phyloP scores from a whole-genome alignment of 1,140 invertebrate genomes.

The Panagrolaimus sp. region DNA sequence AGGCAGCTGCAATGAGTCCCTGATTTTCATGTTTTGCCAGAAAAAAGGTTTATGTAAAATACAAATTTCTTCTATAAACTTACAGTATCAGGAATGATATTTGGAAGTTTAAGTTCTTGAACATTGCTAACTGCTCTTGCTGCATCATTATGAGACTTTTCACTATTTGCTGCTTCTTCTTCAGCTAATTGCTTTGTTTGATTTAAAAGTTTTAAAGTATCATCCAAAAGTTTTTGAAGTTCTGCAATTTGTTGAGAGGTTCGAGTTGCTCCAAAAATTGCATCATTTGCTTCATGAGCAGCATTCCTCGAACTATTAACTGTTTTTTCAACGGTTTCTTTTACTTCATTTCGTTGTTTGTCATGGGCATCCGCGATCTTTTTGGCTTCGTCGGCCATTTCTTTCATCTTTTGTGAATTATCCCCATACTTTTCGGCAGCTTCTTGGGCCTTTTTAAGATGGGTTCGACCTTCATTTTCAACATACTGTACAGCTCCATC shows the following conservation, averaged over 20 bases:
- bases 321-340: slow-evolving; percentile 43
- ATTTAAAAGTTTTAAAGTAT: slow-evolving; percentile 45
- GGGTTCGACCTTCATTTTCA: slow-evolving; percentile 49
- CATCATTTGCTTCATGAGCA: slow-evolving; percentile 52
- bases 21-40: not conserved
- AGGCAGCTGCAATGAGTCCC: too few relatives aligned
- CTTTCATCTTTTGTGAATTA: slow-evolving; percentile 43
- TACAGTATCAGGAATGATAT: slow-evolving; percentile 40
- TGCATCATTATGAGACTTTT: slow-evolving; percentile 33
- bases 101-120: slow-evolving; percentile 52
- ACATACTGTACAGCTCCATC: slow-evolving; percentile 49
- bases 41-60: slow-evolving; percentile 27
- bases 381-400: slow-evolving; percentile 49
- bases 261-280: slow-evolving; percentile 53
- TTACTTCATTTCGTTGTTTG: slow-evolving; percentile 42
- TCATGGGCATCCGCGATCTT: slow-evolving; percentile 41
- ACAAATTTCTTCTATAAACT: slow-evolving; percentile 22
- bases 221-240: slow-evolving; percentile 39
- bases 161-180: slow-evolving; percentile 49
- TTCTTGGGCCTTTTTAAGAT: slow-evolving; percentile 41
- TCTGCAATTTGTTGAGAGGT: slow-evolving; percentile 45
- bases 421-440: slow-evolving; percentile 57
- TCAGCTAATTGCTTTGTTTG: slow-evolving; percentile 50
- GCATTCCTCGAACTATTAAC: slow-evolving; percentile 46
- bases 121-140: slow-evolving; percentile 43